A percentile compares a stretch with the other conserved stretches of the same genome.
Conservation (phyloP, 2,888 invertebrate species). For the Meganola albula region DNA sequence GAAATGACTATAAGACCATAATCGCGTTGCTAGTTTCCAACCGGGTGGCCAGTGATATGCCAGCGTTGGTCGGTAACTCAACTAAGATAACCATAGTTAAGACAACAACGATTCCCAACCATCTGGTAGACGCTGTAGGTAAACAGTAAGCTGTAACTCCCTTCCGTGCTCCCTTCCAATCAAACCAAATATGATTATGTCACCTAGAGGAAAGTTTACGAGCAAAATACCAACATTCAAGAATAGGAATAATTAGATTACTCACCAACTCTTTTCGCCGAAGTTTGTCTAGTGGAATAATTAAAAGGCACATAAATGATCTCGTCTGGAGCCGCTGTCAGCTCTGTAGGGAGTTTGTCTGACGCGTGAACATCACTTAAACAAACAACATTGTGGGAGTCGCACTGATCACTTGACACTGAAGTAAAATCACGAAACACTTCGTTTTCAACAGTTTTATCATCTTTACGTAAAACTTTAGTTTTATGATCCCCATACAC, state of each 20-base stretch:
- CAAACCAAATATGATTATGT: constrained; percentile 9
- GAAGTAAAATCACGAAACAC: constrained; percentile 58
- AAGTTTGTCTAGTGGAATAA: constrained; percentile 70
- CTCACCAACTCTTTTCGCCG: constrained; percentile 69
- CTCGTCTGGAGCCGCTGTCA: constrained; percentile 67
- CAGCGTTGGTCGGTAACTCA: too few species aligned
- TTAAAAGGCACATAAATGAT: constrained; percentile 84
- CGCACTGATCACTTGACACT: constrained; percentile 64
- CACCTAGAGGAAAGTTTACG: constrained; percentile 23
- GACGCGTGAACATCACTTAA: constrained; percentile 76
- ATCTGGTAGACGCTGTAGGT: too few species aligned
- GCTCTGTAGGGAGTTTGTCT: constrained; percentile 67
- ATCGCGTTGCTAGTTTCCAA: too few species aligned
- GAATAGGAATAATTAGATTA: constrained; percentile 27
- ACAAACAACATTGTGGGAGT: constrained; percentile 71
- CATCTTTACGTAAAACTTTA: constrained; percentile 55
- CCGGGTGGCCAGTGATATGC: too few species aligned
- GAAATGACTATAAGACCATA: too few species aligned
- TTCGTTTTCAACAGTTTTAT: constrained; percentile 29
- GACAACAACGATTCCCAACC: too few species aligned
- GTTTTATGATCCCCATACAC: constrained; percentile 47
- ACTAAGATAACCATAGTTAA: too few species aligned
- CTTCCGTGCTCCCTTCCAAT: neutral
- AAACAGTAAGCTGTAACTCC: too few species aligned
- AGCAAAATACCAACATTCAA: constrained; percentile 13